Base-by-base conservation (phyloP, 2,113 vertebrate species). In the Bucco capensis region DNA sequence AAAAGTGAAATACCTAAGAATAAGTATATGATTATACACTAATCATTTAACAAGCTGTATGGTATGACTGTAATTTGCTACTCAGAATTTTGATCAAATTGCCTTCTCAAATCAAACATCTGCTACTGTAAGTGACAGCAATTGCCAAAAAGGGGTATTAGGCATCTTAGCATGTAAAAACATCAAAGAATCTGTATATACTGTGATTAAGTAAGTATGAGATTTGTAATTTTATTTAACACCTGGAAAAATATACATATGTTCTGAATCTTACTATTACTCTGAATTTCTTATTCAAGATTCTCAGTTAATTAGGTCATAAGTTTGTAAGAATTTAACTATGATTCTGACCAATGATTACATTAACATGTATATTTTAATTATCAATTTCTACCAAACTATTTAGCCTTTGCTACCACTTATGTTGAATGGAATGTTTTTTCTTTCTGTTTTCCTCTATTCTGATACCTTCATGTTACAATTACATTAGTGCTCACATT, bases 21-120 rank as follows among this genome's bases (percentile, higher is more conserved):
- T 81, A 90, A 88, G 31, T 50, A n/a, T 74, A 57, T 94, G 71
- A 94, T 95, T 93, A 89, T 23, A 44, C 12, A 38, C 28, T 88
- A 89, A 94, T 90, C 46, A 89, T 91, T 89, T 92, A 82, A 85
- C 37, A 89, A 80, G 67, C 44, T 91, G 53, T 83, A 61, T 0
- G 6, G 10, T 88, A 49, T 28, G 61, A 76, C 71, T 79, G 15
- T 46, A 88, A 94, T 91, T 94, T 96, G 28, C 71, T 79, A 53
- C 58, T 88, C 40, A 89, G 82, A 85, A 76, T 90, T 87, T 83
- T n/a, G n/a, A 94, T 83, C 9, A 18, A 91, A 91, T 77, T 96
- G 7, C 46, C 28, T 94, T 22, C 67, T 93, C 46, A 73, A 88
- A 80, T 93, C 53, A 86, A 91, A 80, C 54, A 79, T 92, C 90